Conservation (phyloP, 2,888 invertebrate species). For the Geotrupes spiniger region DNA sequence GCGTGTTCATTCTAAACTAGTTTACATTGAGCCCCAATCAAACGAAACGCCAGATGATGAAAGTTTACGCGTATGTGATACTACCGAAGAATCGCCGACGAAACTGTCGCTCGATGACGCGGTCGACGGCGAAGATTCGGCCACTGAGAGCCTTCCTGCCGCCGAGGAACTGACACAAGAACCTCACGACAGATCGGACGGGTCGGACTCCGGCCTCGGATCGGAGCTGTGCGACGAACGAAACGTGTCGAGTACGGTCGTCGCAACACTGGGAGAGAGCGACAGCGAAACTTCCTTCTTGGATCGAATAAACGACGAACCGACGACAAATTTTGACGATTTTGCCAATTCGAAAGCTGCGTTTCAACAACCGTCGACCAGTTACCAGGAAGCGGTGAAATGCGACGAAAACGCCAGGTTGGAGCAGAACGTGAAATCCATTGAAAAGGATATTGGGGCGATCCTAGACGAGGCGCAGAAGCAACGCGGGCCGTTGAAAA, state of each 20-base stretch:
- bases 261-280: conserved; percentile 42
- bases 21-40: conserved; percentile 34
- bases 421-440: conserved; percentile 22
- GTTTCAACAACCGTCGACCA: conserved; percentile 25
- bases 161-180: conserved; percentile 57
- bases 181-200: conserved; percentile 70
- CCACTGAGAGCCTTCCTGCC: conserved; percentile 60
- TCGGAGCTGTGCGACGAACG: conserved; percentile 68
- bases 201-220: conserved; percentile 81
- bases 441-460: conserved; percentile 31
- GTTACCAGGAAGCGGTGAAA: conserved; percentile 11
- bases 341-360: not conserved
- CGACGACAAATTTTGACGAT: conserved; percentile 17
- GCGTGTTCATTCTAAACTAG: conserved; percentile 38
- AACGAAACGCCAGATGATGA: conserved; percentile 32
- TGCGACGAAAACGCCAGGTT: conserved; percentile 7
- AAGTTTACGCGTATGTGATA: not conserved
- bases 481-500: conserved; percentile 51
- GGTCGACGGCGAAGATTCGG: conserved; percentile 62
- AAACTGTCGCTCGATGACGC: conserved; percentile 11
- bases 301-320: conserved; percentile 43
- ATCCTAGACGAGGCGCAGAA: conserved; percentile 33
- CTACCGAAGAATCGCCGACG: conserved; percentile 4
- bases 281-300: conserved; percentile 56
- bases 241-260: conserved; percentile 43